A percentile compares a stretch with the other conserved stretches of the same genome.
Evolutionary conservation across 2,888 invertebrate species (phyloP).

Genomic region (Acanthococcus lagerstroemiae): DNA sequence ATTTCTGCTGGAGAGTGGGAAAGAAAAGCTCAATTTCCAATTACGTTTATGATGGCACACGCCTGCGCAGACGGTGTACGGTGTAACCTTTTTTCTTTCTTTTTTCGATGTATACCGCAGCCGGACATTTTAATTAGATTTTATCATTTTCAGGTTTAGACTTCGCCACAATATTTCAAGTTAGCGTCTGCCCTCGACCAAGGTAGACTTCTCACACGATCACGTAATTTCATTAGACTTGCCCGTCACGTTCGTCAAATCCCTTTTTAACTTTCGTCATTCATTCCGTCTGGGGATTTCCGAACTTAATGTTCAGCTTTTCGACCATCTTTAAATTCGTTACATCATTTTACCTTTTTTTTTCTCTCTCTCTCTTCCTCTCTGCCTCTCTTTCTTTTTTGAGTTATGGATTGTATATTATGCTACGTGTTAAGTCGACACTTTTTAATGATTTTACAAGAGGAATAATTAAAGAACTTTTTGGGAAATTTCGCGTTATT

Average conservation of each 20-base stretch:
- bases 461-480: conserved; percentile 8
- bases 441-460: conserved; percentile 2
- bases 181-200: not conserved
- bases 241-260: conserved; percentile 20
- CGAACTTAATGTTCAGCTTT: conserved; percentile 16
- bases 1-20: too few relatives aligned
- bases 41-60: too few relatives aligned
- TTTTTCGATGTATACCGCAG: too few relatives aligned
- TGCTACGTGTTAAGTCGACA: not conserved
- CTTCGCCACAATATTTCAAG: not conserved
- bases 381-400: not conserved
- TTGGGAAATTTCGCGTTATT: conserved; percentile 7
- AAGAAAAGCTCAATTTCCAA: too few relatives aligned
- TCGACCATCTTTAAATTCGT: conserved; percentile 12
- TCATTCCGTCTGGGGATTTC: conserved; percentile 14
- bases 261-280: conserved; percentile 24
- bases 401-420: not conserved
- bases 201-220: conserved; percentile 14
- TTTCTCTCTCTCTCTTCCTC: not conserved
- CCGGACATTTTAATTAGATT: conserved; percentile 21
- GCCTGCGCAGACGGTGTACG: too few relatives aligned
- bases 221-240: conserved; percentile 26
- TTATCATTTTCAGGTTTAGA: conserved; percentile 10
- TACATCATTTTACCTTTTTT: conserved; percentile 14
- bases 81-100: too few relatives aligned